phyloP scores from a whole-genome alignment of 2,113 vertebrate genomes.

The Phalacrocorax carbo region DNA sequence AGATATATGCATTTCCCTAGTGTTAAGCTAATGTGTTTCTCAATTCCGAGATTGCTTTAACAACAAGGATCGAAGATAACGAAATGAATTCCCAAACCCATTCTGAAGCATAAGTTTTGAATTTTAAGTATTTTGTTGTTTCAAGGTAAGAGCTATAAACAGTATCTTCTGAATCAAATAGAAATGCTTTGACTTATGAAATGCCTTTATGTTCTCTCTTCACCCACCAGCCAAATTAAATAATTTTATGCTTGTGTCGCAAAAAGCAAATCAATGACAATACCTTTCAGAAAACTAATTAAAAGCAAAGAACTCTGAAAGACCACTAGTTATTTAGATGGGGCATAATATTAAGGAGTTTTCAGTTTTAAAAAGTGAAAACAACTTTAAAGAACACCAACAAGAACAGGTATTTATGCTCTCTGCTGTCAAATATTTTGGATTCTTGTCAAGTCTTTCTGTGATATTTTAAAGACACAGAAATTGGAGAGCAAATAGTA shows the following conservation, averaged over 20 bases:
- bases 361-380: not conserved
- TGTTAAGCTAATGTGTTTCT: conserved; percentile 24
- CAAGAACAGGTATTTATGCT: not conserved
- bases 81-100: conserved; percentile 24
- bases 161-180: not conserved
- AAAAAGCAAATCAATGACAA: not conserved
- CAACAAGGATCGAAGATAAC: not conserved
- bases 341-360: not conserved
- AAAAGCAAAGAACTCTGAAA: not conserved
- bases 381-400: not conserved
- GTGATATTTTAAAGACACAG: not conserved
- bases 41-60: conserved; percentile 37
- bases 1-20: not conserved
- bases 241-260: not conserved
- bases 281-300: not conserved
- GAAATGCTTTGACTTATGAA: not conserved
- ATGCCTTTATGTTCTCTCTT: not conserved
- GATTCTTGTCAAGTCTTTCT: not conserved
- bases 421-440: not conserved
- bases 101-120: not conserved
- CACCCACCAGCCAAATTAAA: not conserved
- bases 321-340: not conserved
- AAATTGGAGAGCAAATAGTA: not conserved
- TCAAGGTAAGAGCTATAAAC: not conserved
- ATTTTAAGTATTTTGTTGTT: conserved; percentile 44